Conservation (phyloP, 2,113 vertebrate species). For the Mus spicilegus region DNA sequence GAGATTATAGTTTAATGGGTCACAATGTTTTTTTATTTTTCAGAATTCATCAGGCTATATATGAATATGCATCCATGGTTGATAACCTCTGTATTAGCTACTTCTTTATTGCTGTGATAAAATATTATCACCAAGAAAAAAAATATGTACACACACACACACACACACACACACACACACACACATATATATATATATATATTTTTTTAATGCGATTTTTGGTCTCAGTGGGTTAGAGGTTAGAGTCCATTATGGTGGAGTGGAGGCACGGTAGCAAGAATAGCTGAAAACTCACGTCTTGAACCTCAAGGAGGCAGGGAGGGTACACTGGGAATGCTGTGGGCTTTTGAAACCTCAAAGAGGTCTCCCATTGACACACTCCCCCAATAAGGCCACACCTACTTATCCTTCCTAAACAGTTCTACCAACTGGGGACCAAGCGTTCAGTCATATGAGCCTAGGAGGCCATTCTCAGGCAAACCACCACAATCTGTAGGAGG, state of each 20-base stretch:
- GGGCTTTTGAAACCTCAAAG: not conserved
- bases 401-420: not conserved
- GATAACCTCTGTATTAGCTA: not conserved
- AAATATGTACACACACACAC: not conserved
- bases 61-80: not conserved
- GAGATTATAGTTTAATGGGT: conserved; percentile 19
- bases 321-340: not conserved
- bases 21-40: not conserved
- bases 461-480: no score
- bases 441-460: not conserved
- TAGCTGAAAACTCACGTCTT: not conserved
- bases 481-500: not conserved
- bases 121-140: not conserved
- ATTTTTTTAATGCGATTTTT: no score
- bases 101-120: not conserved
- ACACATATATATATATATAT: no score
- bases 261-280: not conserved
- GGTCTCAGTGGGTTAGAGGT: no score
- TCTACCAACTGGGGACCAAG: not conserved
- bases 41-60: not conserved
- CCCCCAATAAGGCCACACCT: not conserved
- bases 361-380: not conserved
- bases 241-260: not conserved
- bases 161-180: no score
- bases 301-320: not conserved